phyloP scores from a whole-genome alignment of 2,113 vertebrate genomes.

The Chloropsis cyanopogon region DNA sequence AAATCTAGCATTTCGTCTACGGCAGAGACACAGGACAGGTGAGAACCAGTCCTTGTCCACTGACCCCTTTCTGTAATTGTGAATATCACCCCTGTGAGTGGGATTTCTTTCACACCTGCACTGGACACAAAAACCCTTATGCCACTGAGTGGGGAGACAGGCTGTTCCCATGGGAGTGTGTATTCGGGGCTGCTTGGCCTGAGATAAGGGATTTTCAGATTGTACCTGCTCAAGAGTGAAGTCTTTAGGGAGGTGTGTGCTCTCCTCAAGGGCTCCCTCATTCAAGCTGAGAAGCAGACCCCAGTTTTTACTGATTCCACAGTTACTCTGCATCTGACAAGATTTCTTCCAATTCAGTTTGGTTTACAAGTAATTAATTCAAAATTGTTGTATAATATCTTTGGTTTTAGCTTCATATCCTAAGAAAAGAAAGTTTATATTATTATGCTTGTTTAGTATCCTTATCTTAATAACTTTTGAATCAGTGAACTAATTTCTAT shows the following conservation, averaged over 20 bases:
- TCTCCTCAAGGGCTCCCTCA: background rate
- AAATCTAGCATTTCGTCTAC: conserved; percentile 68
- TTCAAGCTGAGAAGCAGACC: background rate
- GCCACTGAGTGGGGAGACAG: background rate
- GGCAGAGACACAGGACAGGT: conserved; percentile 69
- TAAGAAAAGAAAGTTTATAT: background rate
- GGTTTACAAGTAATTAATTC: background rate
- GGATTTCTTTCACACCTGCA: background rate
- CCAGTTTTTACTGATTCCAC: background rate
- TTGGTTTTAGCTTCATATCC: background rate
- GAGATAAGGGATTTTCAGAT: background rate
- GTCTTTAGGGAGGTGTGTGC: background rate
- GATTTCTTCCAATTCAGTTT: background rate
- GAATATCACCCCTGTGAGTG: background rate
- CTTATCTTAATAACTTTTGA: background rate
- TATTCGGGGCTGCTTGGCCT: background rate
- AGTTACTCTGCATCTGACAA: background rate
- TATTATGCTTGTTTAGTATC: background rate
- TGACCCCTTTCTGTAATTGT: conserved; percentile 45
- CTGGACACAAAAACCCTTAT: background rate
- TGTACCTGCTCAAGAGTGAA: background rate
- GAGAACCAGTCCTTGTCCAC: conserved; percentile 67
- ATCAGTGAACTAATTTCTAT: background rate
- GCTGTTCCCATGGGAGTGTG: background rate
- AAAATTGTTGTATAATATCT: background rate